These are phyloP conservation scores for Edolisoma coerulescens DNA, from an alignment of 2,113 vertebrate genomes.

Conservation along the genomic window DNA sequence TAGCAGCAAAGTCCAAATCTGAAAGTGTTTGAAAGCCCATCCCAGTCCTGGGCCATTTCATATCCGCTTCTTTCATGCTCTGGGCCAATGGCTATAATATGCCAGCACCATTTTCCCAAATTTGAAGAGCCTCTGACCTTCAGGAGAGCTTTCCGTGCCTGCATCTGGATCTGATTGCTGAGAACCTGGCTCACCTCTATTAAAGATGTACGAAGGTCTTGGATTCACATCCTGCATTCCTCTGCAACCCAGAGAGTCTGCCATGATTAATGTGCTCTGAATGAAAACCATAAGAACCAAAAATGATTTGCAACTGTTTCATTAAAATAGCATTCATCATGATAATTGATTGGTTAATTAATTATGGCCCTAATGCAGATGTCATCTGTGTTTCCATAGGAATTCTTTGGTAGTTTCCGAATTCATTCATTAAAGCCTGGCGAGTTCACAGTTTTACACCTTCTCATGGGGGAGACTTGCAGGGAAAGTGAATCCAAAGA, in stretches of 20 bases:
- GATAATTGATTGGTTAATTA: conserved; percentile 77
- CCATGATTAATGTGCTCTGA: conserved; percentile 69
- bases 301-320: conserved; percentile 73
- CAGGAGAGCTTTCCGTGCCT: neutral
- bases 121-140: neutral
- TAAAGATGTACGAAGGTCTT: neutral
- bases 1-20: neutral
- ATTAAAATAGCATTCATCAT: conserved; percentile 75
- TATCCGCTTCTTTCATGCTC: neutral
- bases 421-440: conserved; percentile 51
- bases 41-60: neutral
- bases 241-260: conserved; percentile 30
- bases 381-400: conserved; percentile 57
- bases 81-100: neutral
- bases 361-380: conserved; percentile 62
- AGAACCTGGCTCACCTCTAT: neutral
- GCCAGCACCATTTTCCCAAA: neutral
- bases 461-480: neutral
- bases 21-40: neutral
- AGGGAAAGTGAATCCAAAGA: neutral
- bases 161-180: conserved; percentile 4
- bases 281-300: conserved; percentile 67
- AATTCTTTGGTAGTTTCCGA: conserved; percentile 54
- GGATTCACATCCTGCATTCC: conserved; percentile 53
- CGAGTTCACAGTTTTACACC: neutral